Evolutionary conservation across 1,140 invertebrate species (phyloP).

Genomic region (Penaeus vannamei): DNA sequence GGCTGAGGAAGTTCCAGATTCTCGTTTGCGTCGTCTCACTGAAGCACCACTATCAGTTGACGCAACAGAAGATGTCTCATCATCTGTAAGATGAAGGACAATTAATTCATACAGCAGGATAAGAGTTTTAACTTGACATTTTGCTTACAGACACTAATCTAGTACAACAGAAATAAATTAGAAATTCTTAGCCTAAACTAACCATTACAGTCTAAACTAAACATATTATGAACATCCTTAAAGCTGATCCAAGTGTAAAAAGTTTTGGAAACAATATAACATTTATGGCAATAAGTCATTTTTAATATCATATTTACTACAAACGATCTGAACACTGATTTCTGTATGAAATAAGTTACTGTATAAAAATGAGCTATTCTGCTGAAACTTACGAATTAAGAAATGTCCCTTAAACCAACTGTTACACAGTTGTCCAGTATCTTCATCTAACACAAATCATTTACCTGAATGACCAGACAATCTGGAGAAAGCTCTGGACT

Average conservation of each 20-base stretch:
- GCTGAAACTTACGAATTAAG: no score
- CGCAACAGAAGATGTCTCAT: conserved; percentile 64
- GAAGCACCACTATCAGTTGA: conserved; percentile 60
- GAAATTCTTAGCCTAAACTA: not conserved
- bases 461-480: conserved; percentile 61
- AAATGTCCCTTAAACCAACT: no score
- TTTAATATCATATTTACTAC: no score
- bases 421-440: no score
- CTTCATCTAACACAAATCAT: not conserved
- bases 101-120: not conserved
- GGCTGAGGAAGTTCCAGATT: conserved; percentile 52
- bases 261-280: not conserved
- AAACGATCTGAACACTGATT: no score
- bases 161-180: not conserved
- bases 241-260: not conserved
- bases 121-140: no score
- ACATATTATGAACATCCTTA: not conserved
- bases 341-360: no score
- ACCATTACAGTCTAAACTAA: not conserved
- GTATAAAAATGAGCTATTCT: no score
- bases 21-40: conserved; percentile 42
- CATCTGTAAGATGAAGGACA: conserved; percentile 44
- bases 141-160: not conserved
- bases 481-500: conserved; percentile 58
- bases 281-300: no score